Base-by-base conservation (phyloP, 2,797 vertebrate genomes). In the Hemitrygon akajei region DNA sequence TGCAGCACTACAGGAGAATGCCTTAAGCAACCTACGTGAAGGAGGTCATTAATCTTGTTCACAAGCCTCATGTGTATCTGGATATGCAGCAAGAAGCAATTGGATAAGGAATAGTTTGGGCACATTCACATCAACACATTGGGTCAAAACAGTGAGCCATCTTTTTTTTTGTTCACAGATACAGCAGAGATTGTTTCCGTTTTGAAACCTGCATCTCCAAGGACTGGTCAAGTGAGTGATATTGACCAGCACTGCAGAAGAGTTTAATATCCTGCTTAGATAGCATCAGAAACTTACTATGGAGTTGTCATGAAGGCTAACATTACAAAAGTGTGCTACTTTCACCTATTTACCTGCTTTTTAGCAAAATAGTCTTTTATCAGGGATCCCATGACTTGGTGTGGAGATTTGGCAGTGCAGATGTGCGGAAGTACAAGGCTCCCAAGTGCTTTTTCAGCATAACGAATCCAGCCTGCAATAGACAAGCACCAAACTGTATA, bases 301-400 rank as follows among this genome's bases (percentile, higher is more conserved):
- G 56, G 3, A 60, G 12, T 9, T 37, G 60, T 37, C n/a, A n/a
- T n/a, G 16, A 37, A 34, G n/a, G 60, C 1, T 34, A 37, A 89
- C 94, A 0, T 0, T 80, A 22, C 34, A 94, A n/a, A 75, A 60
- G 14, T 89, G 93, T 6, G 47, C 37, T n/a, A 69, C n/a, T 7
- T 7, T 93, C 69, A 71, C 22, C 12, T 7, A 94, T 96, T 94
- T 93, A 99, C 99, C 97, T 99, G 97, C 95, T 98, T 97, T 94
- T 97, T 97, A 63, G 97, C 97, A 95, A 99, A 99, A 95, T 97
- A 99, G 95, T 98, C 98, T 96, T 99, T 99, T 94, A 99, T 97
- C 94, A 99, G 96, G 18, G 97, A 98, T 93, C 98, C 99, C 99
- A 99, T 99, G 95, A 99, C 97, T 96, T 99, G 98, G 96, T 99